Conservation (phyloP, 2,797 vertebrate species). For the Scolopax bukidnonensis region DNA sequence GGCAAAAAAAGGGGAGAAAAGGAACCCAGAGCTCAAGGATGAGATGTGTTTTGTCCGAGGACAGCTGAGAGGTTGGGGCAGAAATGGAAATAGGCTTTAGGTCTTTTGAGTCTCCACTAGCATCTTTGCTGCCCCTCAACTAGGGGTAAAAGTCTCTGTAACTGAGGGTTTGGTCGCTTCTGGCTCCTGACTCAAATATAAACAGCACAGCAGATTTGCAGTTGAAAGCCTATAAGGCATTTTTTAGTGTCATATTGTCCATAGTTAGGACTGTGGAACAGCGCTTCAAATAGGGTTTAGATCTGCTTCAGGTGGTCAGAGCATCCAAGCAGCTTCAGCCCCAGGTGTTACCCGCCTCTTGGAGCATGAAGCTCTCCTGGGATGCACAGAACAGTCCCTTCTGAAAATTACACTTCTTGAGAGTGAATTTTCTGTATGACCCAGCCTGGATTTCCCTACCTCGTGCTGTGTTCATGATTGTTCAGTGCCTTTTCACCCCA, state of each 20-base stretch:
- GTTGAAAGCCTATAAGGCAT: not conserved
- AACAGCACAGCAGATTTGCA: not conserved
- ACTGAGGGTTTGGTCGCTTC: not conserved
- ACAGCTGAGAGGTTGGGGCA: not conserved
- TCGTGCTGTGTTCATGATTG: accelerated
- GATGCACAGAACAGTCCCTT: not conserved
- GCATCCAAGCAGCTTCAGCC: not conserved
- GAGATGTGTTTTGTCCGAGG: not conserved
- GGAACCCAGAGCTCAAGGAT: not conserved
- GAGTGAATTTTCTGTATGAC: not conserved
- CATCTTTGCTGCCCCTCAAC: not conserved
- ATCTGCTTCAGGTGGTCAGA: not conserved
- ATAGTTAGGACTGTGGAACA: not conserved
- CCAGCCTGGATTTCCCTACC: not conserved
- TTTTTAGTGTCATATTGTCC: not conserved
- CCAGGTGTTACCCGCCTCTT: accelerated
- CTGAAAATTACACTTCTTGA: not conserved
- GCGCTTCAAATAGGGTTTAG: not conserved
- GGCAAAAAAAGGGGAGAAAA: not conserved
- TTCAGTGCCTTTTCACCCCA: not conserved
- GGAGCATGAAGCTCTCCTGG: not conserved
- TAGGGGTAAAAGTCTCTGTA: not conserved
- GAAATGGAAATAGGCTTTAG: not conserved
- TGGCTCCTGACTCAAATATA: not conserved
- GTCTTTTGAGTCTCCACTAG: not conserved